These are phyloP conservation scores for Vandiemenella viatica DNA, from an alignment of 2,888 invertebrate genomes.

Conservation along the genomic window DNA sequence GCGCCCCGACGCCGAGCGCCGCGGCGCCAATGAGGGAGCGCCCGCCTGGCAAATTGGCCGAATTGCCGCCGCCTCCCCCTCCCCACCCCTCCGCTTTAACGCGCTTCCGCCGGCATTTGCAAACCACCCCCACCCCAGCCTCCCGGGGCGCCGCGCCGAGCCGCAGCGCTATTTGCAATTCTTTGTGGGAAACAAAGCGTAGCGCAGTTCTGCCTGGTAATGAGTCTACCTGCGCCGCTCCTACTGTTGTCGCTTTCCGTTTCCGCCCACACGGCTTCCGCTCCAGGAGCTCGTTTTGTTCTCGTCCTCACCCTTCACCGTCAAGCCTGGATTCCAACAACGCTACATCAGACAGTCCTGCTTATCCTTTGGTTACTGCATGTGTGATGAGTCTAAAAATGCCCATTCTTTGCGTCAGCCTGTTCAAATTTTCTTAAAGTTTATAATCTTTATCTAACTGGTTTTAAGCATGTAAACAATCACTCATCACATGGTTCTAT, in stretches of 20 bases:
- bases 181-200: conserved; percentile 7
- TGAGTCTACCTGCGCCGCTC: not conserved
- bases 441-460: too few species aligned
- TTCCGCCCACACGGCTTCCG: not conserved
- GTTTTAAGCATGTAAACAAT: too few species aligned
- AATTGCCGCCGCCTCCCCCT: conserved; percentile 9
- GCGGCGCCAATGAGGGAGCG: not conserved
- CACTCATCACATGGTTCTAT: too few species aligned
- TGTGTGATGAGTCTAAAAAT: too few species aligned
- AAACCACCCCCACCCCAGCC: not conserved
- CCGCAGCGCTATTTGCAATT: conserved; percentile 7
- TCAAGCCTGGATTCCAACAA: too few species aligned
- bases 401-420: too few species aligned
- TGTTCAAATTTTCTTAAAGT: too few species aligned
- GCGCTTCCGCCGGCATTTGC: not conserved
- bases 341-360: too few species aligned
- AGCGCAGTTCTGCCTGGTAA: not conserved
- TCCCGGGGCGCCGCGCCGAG: not conserved
- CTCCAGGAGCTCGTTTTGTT: too few species aligned
- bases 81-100: conserved; percentile 7
- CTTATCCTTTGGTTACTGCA: too few species aligned
- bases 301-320: too few species aligned
- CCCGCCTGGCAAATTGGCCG: conserved; percentile 13
- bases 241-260: not conserved
- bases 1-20: not conserved